Conservation (phyloP, 2,113 vertebrate genomes). For the Gambusia holbrooki region DNA sequence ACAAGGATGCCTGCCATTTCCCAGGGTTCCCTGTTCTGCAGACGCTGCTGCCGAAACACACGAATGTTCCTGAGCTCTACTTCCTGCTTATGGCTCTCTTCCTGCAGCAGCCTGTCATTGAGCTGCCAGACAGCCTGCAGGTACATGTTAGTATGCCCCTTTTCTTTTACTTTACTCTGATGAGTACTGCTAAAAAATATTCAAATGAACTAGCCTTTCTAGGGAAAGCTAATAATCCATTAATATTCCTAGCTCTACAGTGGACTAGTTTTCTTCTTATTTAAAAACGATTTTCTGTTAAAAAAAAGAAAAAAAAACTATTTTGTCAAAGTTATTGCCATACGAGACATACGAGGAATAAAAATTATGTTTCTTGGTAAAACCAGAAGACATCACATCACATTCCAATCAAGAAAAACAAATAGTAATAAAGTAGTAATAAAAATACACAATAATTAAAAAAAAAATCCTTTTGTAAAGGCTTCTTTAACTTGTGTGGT, state of each 20-base stretch:
- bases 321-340: too few relatives aligned
- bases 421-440: too few relatives aligned
- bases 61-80: conserved; percentile 95
- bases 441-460: too few relatives aligned
- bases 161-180: conserved; percentile 35
- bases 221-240: neutral
- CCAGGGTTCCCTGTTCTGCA: conserved; percentile 93
- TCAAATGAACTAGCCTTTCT: too few relatives aligned
- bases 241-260: neutral
- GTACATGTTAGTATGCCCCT: conserved; percentile 82
- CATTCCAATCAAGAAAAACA: too few relatives aligned
- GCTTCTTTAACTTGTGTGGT: neutral
- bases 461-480: too few relatives aligned
- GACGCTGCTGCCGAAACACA: conserved; percentile 96
- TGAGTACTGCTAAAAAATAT: neutral
- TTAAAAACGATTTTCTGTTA: neutral
- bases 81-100: conserved; percentile 98
- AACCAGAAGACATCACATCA: too few relatives aligned
- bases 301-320: neutral
- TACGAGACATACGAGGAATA: too few relatives aligned
- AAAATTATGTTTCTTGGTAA: too few relatives aligned
- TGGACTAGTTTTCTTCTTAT: neutral
- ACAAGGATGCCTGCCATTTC: conserved; percentile 96
- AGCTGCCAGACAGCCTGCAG: conserved; percentile 98
- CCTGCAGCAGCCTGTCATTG: conserved; percentile 95